Conservation (phyloP, 2,113 vertebrate species). For the Thunnus maccoyii region DNA sequence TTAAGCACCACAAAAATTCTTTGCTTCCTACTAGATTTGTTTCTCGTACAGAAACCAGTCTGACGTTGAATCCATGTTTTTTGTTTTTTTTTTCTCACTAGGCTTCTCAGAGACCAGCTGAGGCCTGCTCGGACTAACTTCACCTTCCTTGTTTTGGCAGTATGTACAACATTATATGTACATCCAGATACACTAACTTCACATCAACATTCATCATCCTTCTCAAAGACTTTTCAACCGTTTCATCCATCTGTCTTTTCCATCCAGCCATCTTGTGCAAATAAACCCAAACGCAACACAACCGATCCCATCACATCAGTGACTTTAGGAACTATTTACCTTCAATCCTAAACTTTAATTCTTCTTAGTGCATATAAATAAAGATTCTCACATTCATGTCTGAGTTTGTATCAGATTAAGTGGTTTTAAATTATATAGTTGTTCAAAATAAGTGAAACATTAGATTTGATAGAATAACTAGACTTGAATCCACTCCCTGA, state of each 20-base stretch:
- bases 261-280: conserved; percentile 9
- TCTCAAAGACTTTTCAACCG: neutral
- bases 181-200: conserved; percentile 28
- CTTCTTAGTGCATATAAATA: neutral
- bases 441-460: neutral
- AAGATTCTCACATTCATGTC: conserved; percentile 12
- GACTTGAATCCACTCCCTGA: conserved; percentile 1
- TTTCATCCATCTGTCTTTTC: neutral
- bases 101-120: conserved; percentile 78
- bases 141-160: neutral
- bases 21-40: neutral
- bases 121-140: conserved; percentile 37
- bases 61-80: conserved; percentile 9
- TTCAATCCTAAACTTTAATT: conserved; percentile 10
- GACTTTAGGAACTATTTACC: neutral
- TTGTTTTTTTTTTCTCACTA: neutral
- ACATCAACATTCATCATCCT: conserved; percentile 30
- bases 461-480: neutral
- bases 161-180: conserved; percentile 39
- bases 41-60: conserved; percentile 55
- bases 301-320: neutral
- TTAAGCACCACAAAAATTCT: neutral
- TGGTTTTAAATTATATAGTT: neutral
- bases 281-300: neutral
- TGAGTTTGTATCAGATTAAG: neutral